Evolutionary conservation across 1,140 invertebrate genomes (phyloP).

Genomic region (Eriosoma lanigerum): DNA sequence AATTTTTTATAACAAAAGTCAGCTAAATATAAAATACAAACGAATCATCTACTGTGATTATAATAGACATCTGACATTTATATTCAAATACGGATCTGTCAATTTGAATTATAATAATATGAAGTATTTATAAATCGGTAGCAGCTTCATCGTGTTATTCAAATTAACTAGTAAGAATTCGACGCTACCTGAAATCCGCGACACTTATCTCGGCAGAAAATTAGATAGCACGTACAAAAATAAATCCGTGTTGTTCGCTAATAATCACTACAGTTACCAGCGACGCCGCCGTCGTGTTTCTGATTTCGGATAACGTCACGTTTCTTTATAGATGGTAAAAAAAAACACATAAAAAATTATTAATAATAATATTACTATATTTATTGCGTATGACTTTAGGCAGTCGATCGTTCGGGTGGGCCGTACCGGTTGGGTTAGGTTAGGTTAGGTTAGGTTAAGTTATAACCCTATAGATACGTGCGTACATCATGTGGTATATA

Average conservation of each 20-base stretch:
- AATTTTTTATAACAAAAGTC: no score
- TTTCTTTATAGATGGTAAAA: background rate
- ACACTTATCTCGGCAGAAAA: background rate
- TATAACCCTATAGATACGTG: no score
- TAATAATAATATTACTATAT: background rate
- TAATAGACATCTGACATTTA: no score
- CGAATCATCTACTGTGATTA: no score
- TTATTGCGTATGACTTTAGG: background rate
- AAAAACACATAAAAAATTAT: background rate
- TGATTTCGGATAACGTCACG: background rate
- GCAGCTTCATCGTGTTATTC: no score
- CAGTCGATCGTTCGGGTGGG: background rate
- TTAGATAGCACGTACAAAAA: background rate
- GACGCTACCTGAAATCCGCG: background rate
- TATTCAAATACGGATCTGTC: no score
- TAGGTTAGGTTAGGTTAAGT: background rate
- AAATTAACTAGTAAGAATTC: no score
- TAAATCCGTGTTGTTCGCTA: background rate
- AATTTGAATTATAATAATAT: no score
- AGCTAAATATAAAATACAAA: no score
- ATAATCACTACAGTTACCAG: constrained; percentile 2
- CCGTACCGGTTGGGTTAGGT: background rate
- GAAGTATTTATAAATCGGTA: no score
- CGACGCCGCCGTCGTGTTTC: background rate
- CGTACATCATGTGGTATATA: no score